Percentiles rank a stretch among this genome's conserved stretches.
Evolutionary conservation across 2,797 vertebrate genomes (phyloP).

Genomic region (Sciurus vulgaris): DNA sequence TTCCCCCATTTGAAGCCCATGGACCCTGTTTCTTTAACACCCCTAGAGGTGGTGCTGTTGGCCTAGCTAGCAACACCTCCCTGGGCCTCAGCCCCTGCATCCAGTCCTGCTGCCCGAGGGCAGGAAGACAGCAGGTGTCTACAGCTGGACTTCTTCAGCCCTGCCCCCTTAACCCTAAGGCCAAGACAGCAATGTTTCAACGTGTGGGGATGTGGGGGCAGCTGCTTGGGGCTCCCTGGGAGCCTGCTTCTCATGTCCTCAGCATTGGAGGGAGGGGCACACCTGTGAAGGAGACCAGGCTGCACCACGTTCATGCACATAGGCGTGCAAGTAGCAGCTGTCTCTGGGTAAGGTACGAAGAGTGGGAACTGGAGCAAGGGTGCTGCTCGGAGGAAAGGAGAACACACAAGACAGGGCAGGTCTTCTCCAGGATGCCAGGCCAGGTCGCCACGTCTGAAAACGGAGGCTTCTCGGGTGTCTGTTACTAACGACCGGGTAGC

Average conservation of each 20-base stretch:
- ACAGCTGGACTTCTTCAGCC: slow-evolving; percentile 14
- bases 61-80: no score
- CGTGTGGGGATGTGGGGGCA: not conserved
- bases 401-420: not conserved
- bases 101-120: not conserved
- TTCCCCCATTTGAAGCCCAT: not conserved
- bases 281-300: not conserved
- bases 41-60: not conserved
- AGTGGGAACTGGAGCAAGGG: not conserved
- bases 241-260: slow-evolving; percentile 28
- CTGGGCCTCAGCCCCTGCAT: not conserved
- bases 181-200: slow-evolving; percentile 30
- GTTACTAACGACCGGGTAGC: not conserved
- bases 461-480: not conserved
- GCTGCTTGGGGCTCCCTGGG: slow-evolving; percentile 60
- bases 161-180: slow-evolving; percentile 30
- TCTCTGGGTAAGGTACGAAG: not conserved
- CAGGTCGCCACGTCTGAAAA: not conserved
- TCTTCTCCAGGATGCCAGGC: not conserved
- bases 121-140: not conserved
- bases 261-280: not conserved
- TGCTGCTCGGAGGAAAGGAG: not conserved
- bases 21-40: not conserved
- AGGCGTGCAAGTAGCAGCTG: not conserved
- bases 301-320: not conserved